Evolutionary conservation across 2,888 invertebrate species (phyloP).

Genomic region (Coronaproctus castanopsis): DNA sequence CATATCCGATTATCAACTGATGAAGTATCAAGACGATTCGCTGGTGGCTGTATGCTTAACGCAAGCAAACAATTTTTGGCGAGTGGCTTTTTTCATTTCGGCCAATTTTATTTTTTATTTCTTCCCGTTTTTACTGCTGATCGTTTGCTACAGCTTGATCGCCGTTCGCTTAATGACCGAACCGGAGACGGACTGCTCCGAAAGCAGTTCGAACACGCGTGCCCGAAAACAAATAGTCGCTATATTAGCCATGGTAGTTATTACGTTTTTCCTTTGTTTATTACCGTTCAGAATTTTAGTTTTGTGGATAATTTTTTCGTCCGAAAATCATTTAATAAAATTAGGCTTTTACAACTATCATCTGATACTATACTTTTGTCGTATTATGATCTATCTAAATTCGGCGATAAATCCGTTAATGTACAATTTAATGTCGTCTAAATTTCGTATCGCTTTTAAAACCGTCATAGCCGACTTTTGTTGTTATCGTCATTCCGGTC

Average conservation of each 20-base stretch:
- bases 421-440: slow-evolving; percentile 82
- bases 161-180: slow-evolving; percentile 59
- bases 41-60: slow-evolving; percentile 46
- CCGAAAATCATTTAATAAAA: slow-evolving; percentile 27
- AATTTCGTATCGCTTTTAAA: slow-evolving; percentile 62
- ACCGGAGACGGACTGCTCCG: slow-evolving; percentile 23
- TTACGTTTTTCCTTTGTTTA: slow-evolving; percentile 71
- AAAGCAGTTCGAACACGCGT: slow-evolving; percentile 37
- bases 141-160: slow-evolving; percentile 62
- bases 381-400: slow-evolving; percentile 72
- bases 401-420: slow-evolving; percentile 77
- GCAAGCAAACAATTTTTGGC: slow-evolving; percentile 52
- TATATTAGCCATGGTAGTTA: slow-evolving; percentile 68
- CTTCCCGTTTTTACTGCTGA: slow-evolving; percentile 54
- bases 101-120: slow-evolving; percentile 57
- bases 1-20: slow-evolving; percentile 45
- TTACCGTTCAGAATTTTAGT: slow-evolving; percentile 68
- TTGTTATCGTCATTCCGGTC: no score
- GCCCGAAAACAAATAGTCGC: slow-evolving; percentile 64
- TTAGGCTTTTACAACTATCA: slow-evolving; percentile 61
- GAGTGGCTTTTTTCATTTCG: slow-evolving; percentile 51
- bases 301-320: slow-evolving; percentile 59
- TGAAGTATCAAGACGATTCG: slow-evolving; percentile 47
- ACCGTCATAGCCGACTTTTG: slow-evolving; percentile 37
- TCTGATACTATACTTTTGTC: slow-evolving; percentile 59